Base-by-base conservation (phyloP, 2,888 invertebrate species). In the Resseliella maxima region DNA sequence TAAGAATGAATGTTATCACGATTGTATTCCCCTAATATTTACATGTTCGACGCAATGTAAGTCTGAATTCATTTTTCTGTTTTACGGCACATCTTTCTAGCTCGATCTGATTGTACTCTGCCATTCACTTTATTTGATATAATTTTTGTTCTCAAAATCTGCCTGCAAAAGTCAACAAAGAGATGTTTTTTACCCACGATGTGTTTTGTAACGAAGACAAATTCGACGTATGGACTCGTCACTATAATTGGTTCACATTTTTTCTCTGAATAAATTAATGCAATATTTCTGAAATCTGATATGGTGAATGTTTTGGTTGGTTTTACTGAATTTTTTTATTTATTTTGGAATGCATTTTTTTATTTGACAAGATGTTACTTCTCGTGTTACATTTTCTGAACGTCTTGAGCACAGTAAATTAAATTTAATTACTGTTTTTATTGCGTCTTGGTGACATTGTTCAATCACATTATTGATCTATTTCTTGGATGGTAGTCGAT, bases 211-310 rank as follows among this genome's bases (percentile, higher is more conserved):
- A 1, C 81, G 6, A 35, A 35, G 6, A 21, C 6, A 81, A 81
- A 35, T 81, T 81, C 81, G 18, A 81, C 21, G 81, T 36, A 81
- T 35, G 36, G 81, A 18, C 35, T 36, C 21, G 15, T 35, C 21
- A 3, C 35, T 81, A 3, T 21, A 81, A 35, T 21, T 81, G 81
- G 35, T 35, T 36, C 81, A 81, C 15, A 35, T 15, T 36, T 12
- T 36, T 81, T 81, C 18, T 81, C 36, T 10, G 81, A 3, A 36
- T 81, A 81, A 21, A 35, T 81, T 81, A 81, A 81, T 18, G 81
- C 81, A 36, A 81, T 81, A 21, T 35, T 81, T 24, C 12, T 81
- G 35, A 36, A 81, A 81, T 81, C 81, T 18, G 36, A 35, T 81
- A 21, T 6, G 21, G 35, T 36, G 15, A 36, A 5, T 36, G 81